Evolutionary conservation across 2,888 invertebrate genomes (phyloP).

Genomic region (Gandaritis pyraliata): DNA sequence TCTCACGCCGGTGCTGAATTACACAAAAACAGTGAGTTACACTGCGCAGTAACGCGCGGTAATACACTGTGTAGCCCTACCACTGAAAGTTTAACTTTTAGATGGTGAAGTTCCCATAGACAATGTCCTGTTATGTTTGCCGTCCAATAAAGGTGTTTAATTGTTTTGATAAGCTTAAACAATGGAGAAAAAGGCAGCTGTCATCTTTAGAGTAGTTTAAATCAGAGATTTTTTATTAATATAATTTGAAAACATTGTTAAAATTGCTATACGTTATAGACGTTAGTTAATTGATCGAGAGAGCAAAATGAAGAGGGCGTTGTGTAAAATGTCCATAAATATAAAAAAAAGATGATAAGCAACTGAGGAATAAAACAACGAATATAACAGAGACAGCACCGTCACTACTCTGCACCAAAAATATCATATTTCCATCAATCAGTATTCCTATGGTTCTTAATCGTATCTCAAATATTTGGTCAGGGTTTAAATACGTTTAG

Average conservation of each 20-base stretch:
- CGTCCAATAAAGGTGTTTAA: constrained; percentile 65
- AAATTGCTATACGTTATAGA: too few relatives aligned
- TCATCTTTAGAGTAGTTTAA: constrained; percentile 51
- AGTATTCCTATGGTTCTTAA: constrained; percentile 64
- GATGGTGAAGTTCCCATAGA: constrained; percentile 58
- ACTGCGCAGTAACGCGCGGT: too few relatives aligned
- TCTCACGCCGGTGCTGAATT: too few relatives aligned
- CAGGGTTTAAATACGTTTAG: constrained; percentile 68
- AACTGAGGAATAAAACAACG: too few relatives aligned
- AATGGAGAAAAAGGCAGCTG: constrained; percentile 49
- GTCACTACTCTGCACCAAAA: constrained; percentile 52
- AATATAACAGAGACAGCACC: constrained; percentile 31
- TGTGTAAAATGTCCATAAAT: too few relatives aligned
- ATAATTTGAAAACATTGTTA: too few relatives aligned
- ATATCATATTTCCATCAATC: constrained; percentile 75
- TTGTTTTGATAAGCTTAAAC: constrained; percentile 62
- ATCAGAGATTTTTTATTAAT: constrained; percentile 1
- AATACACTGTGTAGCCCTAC: too few relatives aligned
- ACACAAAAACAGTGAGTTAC: too few relatives aligned
- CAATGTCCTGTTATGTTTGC: constrained; percentile 53
- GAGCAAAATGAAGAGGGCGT: too few relatives aligned
- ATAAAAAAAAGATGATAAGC: too few relatives aligned
- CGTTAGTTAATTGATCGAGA: too few relatives aligned
- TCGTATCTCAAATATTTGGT: constrained; percentile 77
- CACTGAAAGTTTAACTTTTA: too few relatives aligned